Percentiles rank a stretch among this genome's conserved stretches.
Conservation (phyloP, 1,140 invertebrate genomes). For the Cepaea nemoralis region DNA sequence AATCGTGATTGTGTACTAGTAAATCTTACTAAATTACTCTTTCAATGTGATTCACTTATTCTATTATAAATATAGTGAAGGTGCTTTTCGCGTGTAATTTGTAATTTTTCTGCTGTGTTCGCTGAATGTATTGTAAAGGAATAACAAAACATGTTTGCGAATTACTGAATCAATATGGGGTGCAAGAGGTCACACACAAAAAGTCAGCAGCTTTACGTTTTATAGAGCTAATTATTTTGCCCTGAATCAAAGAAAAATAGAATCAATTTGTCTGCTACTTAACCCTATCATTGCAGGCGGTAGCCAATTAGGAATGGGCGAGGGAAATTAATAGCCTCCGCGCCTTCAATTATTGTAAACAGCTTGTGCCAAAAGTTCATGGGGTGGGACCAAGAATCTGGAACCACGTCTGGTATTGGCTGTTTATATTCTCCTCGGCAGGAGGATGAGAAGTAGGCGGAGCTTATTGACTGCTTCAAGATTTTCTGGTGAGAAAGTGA, state of each 20-base stretch:
- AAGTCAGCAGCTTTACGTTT: not conserved
- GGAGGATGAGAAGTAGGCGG: constrained; percentile 5
- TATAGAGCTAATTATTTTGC: not conserved
- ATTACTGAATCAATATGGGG: too few relatives aligned
- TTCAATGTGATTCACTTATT: too few relatives aligned
- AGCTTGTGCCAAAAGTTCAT: not conserved
- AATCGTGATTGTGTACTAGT: too few relatives aligned
- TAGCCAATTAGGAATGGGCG: constrained; percentile 3
- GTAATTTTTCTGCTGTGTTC: too few relatives aligned
- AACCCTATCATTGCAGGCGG: not conserved
- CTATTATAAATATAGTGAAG: too few relatives aligned
- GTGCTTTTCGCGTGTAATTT: too few relatives aligned
- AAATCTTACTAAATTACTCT: too few relatives aligned
- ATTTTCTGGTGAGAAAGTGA: not conserved
- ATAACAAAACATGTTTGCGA: too few relatives aligned
- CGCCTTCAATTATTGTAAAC: constrained; percentile 38
- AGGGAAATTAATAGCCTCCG: not conserved
- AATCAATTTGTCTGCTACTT: not conserved
- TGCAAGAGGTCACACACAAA: too few relatives aligned
- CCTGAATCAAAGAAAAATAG: not conserved
- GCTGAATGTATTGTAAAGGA: too few relatives aligned
- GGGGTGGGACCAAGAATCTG: constrained; percentile 1
- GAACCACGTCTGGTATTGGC: not conserved
- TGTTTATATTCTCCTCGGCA: not conserved
- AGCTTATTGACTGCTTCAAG: not conserved